Percentiles rank a stretch among this genome's conserved stretches.
Conservation (phyloP, 2,113 vertebrate species). For the Solea senegalensis region DNA sequence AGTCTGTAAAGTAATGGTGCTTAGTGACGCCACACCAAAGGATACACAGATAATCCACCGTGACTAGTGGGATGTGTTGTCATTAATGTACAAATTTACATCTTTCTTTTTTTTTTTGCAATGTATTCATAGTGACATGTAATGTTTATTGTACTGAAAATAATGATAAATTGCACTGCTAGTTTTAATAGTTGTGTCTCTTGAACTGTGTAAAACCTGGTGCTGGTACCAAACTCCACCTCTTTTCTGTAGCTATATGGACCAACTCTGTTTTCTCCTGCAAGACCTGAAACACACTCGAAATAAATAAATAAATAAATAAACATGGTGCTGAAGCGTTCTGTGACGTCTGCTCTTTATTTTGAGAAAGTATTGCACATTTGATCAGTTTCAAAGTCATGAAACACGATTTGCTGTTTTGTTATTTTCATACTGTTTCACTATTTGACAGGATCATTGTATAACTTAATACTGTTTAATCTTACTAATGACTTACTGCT, state of each 20-base stretch:
- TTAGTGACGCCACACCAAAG: slow-evolving; percentile 47
- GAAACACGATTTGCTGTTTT: too few species aligned
- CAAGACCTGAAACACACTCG: slow-evolving; percentile 21
- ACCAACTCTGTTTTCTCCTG: slow-evolving; percentile 12
- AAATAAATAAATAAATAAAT: slow-evolving; percentile 38
- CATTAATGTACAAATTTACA: slow-evolving; percentile 37
- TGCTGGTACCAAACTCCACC: slow-evolving; percentile 41
- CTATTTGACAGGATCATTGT: too few species aligned
- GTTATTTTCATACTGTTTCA: too few species aligned
- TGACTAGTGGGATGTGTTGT: slow-evolving; percentile 34
- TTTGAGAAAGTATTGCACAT: neutral
- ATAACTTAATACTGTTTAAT: too few species aligned
- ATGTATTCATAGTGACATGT: slow-evolving; percentile 65
- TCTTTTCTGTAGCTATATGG: slow-evolving; percentile 14
- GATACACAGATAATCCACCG: slow-evolving; percentile 29
- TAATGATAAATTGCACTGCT: slow-evolving; percentile 82
- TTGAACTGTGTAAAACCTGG: slow-evolving; percentile 42
- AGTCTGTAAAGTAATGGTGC: neutral
- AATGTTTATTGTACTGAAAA: slow-evolving; percentile 71
- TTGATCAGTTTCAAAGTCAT: too few species aligned
- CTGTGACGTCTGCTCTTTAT: neutral
- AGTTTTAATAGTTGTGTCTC: slow-evolving; percentile 71
- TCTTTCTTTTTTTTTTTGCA: slow-evolving; percentile 68
- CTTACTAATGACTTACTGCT: too few species aligned
- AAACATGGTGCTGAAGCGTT: neutral